phyloP scores from a whole-genome alignment of 1,140 invertebrate genomes.

The Procambarus virginalis region DNA sequence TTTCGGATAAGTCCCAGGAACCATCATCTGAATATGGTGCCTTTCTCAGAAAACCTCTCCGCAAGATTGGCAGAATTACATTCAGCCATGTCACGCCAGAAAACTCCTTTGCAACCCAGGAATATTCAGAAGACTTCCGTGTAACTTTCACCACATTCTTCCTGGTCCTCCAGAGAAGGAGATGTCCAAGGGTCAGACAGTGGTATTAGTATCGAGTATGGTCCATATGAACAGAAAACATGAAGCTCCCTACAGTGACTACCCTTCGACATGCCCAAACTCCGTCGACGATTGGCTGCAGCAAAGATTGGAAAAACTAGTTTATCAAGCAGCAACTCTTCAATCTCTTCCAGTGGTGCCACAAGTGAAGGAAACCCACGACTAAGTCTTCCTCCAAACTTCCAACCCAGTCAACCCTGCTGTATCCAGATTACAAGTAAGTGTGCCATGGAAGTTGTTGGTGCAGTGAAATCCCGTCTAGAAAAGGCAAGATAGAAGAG shows the following conservation, averaged over 20 bases:
- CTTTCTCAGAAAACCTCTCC: constrained; percentile 63
- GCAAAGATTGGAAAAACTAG: constrained; percentile 70
- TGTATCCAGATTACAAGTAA: constrained; percentile 62
- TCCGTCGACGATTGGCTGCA: constrained; percentile 81
- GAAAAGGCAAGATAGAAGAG: too few relatives aligned
- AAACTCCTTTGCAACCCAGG: constrained; percentile 81
- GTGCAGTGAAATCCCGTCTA: too few relatives aligned
- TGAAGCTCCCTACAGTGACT: constrained; percentile 82
- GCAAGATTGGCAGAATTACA: constrained; percentile 74
- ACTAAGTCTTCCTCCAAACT: constrained; percentile 44
- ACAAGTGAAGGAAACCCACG: constrained; percentile 50
- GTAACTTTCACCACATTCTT: constrained; percentile 79
- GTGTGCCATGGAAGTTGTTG: too few relatives aligned
- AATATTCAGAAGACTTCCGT: constrained; percentile 74
- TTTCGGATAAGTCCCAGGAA: constrained; percentile 91
- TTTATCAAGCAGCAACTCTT: constrained; percentile 68
- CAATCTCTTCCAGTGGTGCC: constrained; percentile 60
- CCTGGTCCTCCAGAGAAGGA: constrained; percentile 77
- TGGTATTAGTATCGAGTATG: constrained; percentile 85
- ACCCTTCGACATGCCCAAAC: constrained; percentile 92
- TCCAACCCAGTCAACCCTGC: constrained; percentile 56
- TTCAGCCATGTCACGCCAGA: constrained; percentile 82
- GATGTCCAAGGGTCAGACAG: constrained; percentile 87
- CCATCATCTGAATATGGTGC: constrained; percentile 74
- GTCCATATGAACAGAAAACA: constrained; percentile 22